These are phyloP conservation scores for Tupaia chinensis DNA, from an alignment of 2,113 vertebrate species.

Conservation along the genomic window DNA sequence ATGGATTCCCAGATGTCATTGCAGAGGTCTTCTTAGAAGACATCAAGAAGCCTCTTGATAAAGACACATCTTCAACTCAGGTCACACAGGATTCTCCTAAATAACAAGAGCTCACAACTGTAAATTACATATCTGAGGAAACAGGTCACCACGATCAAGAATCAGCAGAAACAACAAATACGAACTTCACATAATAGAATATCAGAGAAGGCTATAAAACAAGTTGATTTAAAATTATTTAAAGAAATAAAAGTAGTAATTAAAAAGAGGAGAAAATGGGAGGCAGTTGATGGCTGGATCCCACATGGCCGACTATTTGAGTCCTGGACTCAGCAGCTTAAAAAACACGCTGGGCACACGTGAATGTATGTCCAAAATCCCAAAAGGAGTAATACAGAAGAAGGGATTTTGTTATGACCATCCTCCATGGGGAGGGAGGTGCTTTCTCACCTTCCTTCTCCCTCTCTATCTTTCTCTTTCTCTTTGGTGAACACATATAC, in stretches of 20 bases:
- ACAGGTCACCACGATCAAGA: not conserved
- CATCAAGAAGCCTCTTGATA: not conserved
- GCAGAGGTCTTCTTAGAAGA: not conserved
- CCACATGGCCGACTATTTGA: too few relatives aligned
- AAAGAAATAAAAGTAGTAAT: conserved; percentile 1
- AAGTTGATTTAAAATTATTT: conserved; percentile 25
- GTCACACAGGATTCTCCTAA: not conserved
- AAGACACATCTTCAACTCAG: not conserved
- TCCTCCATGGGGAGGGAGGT: too few relatives aligned
- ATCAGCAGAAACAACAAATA: not conserved
- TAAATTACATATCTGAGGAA: not conserved
- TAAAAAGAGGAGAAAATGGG: conserved; percentile 7
- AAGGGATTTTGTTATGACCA: too few relatives aligned
- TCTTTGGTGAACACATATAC: too few relatives aligned
- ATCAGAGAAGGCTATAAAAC: not conserved
- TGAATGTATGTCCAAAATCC: too few relatives aligned
- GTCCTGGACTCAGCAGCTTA: too few relatives aligned
- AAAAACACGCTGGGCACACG: too few relatives aligned
- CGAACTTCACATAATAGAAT: not conserved
- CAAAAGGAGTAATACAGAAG: too few relatives aligned
- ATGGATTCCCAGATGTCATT: not conserved
- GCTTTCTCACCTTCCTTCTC: too few relatives aligned
- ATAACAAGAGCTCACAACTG: not conserved
- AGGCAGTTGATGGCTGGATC: too few relatives aligned
- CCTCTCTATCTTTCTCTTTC: too few relatives aligned